These are phyloP conservation scores for Oasisia sp. DNA, from an alignment of 2,888 invertebrate species.

Conservation along the genomic window DNA sequence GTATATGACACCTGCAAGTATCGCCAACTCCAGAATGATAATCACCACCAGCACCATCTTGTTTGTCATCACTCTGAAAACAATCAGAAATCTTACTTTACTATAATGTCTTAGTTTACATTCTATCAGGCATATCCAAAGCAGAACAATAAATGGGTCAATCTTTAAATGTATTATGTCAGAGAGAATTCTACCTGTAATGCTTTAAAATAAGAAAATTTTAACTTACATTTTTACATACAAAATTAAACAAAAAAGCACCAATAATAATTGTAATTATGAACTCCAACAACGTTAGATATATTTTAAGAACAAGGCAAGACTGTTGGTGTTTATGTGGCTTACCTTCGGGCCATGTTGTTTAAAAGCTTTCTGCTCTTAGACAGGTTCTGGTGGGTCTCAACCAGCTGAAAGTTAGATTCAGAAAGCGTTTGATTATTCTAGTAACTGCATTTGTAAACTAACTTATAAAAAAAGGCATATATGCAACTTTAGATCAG, in stretches of 20 bases:
- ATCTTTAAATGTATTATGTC: too few species aligned
- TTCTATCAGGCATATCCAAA: background rate
- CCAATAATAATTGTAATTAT: background rate
- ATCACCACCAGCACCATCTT: constrained; percentile 79
- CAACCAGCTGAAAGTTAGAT: constrained; percentile 68
- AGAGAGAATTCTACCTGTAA: background rate
- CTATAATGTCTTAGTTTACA: too few species aligned
- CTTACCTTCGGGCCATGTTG: constrained; percentile 72
- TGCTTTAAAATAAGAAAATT: background rate
- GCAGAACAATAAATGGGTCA: background rate
- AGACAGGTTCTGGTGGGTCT: constrained; percentile 78
- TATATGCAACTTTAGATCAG: too few species aligned
- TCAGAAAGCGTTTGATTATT: background rate
- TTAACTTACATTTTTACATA: background rate
- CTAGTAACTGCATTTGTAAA: background rate
- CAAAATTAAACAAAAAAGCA: background rate
- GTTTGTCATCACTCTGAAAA: constrained; percentile 76
- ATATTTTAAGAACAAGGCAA: background rate
- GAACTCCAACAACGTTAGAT: background rate
- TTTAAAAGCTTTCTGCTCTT: constrained; percentile 75
- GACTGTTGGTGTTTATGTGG: background rate
- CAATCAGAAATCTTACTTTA: background rate
- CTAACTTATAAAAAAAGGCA: background rate
- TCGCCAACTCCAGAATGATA: constrained; percentile 77
- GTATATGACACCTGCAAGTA: constrained; percentile 74